These are phyloP conservation scores for Noctua fimbriata DNA, from an alignment of 2,888 invertebrate species.

Conservation along the genomic window DNA sequence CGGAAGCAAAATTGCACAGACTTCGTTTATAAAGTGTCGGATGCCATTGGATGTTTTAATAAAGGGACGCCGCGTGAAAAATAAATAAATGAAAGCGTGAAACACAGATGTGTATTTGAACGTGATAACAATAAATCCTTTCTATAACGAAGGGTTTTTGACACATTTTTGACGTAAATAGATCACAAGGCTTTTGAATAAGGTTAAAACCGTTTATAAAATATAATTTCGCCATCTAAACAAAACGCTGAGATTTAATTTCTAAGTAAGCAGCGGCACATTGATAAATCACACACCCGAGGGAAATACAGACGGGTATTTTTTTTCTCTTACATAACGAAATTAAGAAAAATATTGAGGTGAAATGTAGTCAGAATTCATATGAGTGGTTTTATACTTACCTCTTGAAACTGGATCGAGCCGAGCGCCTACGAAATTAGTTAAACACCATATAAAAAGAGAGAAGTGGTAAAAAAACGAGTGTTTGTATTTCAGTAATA, in stretches of 20 bases:
- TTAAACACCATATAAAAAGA: conserved; percentile 11
- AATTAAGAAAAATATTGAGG: conserved; percentile 39
- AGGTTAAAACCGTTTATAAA: conserved; percentile 13
- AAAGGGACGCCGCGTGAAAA: not conserved
- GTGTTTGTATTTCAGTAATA: conserved; percentile 14
- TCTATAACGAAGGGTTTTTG: conserved; percentile 20
- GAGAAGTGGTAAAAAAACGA: conserved; percentile 2
- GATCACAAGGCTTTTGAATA: conserved; percentile 31
- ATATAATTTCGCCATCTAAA: conserved; percentile 30
- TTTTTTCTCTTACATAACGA: conserved; percentile 22
- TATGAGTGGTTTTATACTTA: conserved; percentile 17
- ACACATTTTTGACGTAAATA: conserved; percentile 38
- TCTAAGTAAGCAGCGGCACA: conserved; percentile 23
- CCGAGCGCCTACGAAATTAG: conserved; percentile 13
- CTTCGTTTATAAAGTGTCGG: conserved; percentile 1
- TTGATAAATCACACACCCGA: conserved; percentile 34
- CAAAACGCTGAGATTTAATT: conserved; percentile 40
- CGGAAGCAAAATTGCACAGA: conserved; percentile 16
- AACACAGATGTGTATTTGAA: conserved; percentile 32
- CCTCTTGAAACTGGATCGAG: not conserved
- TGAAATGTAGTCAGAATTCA: conserved; percentile 37
- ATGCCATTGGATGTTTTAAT: conserved; percentile 14
- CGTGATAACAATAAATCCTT: conserved; percentile 45
- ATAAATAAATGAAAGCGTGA: conserved; percentile 24
- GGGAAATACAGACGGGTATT: conserved; percentile 32